A percentile compares a stretch with the other conserved stretches of the same genome.
Conservation (phyloP, 1,140 invertebrate species). For the Hesperophylax magnus region DNA sequence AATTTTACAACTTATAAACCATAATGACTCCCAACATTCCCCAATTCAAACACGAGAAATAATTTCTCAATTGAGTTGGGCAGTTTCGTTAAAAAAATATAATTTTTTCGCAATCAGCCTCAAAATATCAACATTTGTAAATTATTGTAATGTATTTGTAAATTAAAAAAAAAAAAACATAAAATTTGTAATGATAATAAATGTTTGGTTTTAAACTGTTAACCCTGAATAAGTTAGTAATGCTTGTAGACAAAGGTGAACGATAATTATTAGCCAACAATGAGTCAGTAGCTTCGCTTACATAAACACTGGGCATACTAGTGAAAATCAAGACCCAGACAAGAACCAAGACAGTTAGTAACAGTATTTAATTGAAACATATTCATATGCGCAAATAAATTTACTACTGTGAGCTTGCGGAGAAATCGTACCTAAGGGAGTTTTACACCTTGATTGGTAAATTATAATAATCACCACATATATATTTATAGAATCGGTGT, state of each 20-base stretch:
- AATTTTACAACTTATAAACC: too few relatives aligned
- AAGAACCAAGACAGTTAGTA: not conserved
- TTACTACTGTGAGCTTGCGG: not conserved
- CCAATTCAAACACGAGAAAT: too few relatives aligned
- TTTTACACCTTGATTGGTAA: not conserved
- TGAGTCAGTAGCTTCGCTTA: not conserved
- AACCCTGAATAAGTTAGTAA: too few relatives aligned
- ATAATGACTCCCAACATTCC: too few relatives aligned
- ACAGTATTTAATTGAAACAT: not conserved
- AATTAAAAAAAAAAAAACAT: too few relatives aligned
- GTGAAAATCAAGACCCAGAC: not conserved
- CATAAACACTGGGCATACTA: not conserved
- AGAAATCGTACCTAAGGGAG: not conserved
- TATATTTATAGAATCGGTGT: not conserved
- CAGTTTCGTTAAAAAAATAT: too few relatives aligned
- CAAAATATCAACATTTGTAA: too few relatives aligned
- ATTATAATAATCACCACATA: slow-evolving; percentile 18
- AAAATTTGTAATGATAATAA: too few relatives aligned
- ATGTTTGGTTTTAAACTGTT: too few relatives aligned
- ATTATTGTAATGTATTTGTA: too few relatives aligned
- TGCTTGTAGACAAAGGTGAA: not conserved
- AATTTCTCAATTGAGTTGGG: too few relatives aligned
- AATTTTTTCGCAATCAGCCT: too few relatives aligned
- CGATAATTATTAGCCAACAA: not conserved
- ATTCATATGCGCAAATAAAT: not conserved